A percentile compares a stretch with the other conserved stretches of the same genome.
Evolutionary conservation across 1,140 invertebrate genomes (phyloP).

Genomic region (Himalopsyche phryganea): DNA sequence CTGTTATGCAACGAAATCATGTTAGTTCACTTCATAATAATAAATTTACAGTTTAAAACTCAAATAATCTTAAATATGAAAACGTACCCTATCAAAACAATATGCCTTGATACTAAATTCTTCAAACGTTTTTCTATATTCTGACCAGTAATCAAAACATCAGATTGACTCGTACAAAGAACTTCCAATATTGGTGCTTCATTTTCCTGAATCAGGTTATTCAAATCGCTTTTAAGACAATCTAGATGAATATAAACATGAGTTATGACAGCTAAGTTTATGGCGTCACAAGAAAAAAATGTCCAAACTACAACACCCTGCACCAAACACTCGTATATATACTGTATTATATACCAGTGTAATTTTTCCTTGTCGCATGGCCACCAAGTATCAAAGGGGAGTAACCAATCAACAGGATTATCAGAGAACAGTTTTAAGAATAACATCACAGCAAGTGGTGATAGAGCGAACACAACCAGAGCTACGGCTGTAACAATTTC

Average conservation of each 20-base stretch:
- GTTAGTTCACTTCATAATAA: too few relatives aligned
- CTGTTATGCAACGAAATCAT: slow-evolving; percentile 7
- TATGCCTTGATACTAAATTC: background rate
- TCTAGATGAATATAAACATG: slow-evolving; percentile 14
- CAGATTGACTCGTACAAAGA: background rate
- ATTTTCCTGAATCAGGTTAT: slow-evolving; percentile 4
- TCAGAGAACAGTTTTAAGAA: slow-evolving; percentile 3
- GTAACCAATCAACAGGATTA: background rate
- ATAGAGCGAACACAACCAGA: background rate
- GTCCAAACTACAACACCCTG: slow-evolving; percentile 2
- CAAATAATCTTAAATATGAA: too few relatives aligned
- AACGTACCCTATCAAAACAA: slow-evolving; percentile 1
- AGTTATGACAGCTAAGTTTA: background rate
- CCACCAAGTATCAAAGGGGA: slow-evolving; percentile 10
- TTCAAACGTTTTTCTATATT: background rate
- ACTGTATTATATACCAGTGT: background rate
- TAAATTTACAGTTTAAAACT: too few relatives aligned
- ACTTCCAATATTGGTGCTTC: background rate
- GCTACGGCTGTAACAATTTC: background rate
- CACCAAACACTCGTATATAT: slow-evolving; percentile 5
- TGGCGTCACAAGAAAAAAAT: slow-evolving; percentile 2
- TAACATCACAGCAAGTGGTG: slow-evolving; percentile 10
- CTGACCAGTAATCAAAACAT: background rate
- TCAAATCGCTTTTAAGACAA: background rate
- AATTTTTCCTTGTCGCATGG: background rate